A percentile compares a stretch with the other conserved stretches of the same genome.
Evolutionary conservation across 1,140 invertebrate species (phyloP).

Genomic region (Onthophagus taurus): DNA sequence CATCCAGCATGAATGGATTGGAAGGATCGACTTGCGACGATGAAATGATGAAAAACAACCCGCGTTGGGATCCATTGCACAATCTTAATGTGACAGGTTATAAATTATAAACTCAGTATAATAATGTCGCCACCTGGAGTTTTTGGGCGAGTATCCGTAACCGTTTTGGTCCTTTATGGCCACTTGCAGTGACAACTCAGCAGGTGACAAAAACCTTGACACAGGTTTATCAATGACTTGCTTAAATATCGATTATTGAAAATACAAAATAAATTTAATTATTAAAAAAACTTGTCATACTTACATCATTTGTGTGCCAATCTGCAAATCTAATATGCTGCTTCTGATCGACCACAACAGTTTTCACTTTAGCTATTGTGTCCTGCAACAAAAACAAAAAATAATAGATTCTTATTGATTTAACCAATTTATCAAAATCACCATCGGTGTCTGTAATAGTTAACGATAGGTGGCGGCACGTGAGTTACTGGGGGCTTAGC

Average conservation of each 20-base stretch:
- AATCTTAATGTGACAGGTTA: too few species aligned
- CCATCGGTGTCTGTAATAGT: too few species aligned
- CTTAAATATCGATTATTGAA: neutral
- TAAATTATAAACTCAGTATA: neutral
- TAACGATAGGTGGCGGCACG: too few species aligned
- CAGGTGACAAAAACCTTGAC: neutral
- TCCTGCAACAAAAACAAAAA: slow-evolving; percentile 29
- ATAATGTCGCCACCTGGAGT: neutral
- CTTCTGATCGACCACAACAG: slow-evolving; percentile 77
- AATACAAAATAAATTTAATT: slow-evolving; percentile 11
- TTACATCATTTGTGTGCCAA: slow-evolving; percentile 90
- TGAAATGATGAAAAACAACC: too few species aligned
- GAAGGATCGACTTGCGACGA: too few species aligned
- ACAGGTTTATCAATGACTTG: neutral
- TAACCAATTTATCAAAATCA: too few species aligned
- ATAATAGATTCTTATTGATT: too few species aligned
- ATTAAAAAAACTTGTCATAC: slow-evolving; percentile 31
- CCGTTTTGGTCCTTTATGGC: neutral
- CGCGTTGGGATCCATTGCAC: too few species aligned
- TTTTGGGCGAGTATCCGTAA: neutral
- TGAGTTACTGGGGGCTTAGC: too few species aligned
- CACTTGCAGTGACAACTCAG: neutral
- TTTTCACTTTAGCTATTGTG: slow-evolving; percentile 65
- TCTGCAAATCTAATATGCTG: slow-evolving; percentile 87
- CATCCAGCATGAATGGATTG: too few species aligned